phyloP scores from a whole-genome alignment of 2,113 vertebrate genomes.

The Ctenomys sociabilis region DNA sequence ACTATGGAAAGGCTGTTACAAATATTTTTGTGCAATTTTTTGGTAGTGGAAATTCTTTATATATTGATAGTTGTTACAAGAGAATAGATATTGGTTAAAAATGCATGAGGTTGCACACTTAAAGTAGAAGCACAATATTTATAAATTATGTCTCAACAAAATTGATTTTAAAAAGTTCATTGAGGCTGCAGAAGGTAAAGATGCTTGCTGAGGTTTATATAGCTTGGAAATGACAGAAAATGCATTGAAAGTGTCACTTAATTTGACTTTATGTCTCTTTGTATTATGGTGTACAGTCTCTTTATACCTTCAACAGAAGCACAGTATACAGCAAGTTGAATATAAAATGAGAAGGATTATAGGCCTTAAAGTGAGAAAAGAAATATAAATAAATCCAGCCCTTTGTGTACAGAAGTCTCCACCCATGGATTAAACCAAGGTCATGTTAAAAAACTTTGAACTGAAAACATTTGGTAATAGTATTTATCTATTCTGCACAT shows the following conservation, averaged over 20 bases:
- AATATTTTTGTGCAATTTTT: neutral
- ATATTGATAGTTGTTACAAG: neutral
- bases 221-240: neutral
- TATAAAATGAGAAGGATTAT: conserved; percentile 21
- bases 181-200: neutral
- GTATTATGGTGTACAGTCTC: neutral
- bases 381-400: neutral
- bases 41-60: neutral
- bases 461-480: neutral
- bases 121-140: neutral
- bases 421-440: neutral
- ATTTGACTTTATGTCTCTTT: neutral
- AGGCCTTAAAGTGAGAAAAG: neutral
- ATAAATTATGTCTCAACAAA: neutral
- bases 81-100: neutral
- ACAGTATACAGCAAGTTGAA: neutral
- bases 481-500: neutral
- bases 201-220: neutral
- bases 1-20: neutral
- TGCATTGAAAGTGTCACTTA: neutral
- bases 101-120: neutral
- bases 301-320: neutral
- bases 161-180: neutral
- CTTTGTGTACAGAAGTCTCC: neutral
- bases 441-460: neutral